These are phyloP conservation scores for Gymnothorax reevesii DNA, from an alignment of 2,797 vertebrate species.

Conservation along the genomic window DNA sequence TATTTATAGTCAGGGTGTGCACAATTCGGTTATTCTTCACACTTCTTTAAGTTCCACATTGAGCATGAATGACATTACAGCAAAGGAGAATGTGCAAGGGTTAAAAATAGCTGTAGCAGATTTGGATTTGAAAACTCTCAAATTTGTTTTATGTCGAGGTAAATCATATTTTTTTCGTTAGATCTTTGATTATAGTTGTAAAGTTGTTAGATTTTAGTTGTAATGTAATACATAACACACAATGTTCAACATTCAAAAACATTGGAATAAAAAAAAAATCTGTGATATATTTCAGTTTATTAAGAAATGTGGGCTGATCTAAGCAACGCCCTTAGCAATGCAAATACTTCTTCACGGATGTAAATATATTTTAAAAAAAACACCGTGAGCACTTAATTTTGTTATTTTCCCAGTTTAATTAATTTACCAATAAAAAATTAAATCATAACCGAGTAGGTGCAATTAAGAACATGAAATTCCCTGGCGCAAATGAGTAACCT, in stretches of 20 bases:
- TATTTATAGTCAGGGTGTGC: neutral
- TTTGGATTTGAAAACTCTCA: neutral
- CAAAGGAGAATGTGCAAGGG: neutral
- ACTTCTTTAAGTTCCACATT: neutral
- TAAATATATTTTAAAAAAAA: neutral
- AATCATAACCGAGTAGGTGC: neutral
- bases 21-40: neutral
- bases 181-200: neutral
- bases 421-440: neutral
- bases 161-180: neutral
- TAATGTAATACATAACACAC: neutral
- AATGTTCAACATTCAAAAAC: no score
- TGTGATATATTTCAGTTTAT: neutral
- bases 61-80: neutral
- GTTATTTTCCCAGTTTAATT: neutral
- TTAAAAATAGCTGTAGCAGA: neutral
- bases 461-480: neutral
- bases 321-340: neutral
- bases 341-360: neutral
- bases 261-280: neutral
- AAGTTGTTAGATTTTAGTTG: neutral
- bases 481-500: no score
- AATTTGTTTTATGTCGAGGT: neutral
- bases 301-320: neutral
- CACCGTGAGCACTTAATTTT: neutral